Evolutionary conservation across 2,113 vertebrate genomes (phyloP).

Genomic region (Canis aureus): DNA sequence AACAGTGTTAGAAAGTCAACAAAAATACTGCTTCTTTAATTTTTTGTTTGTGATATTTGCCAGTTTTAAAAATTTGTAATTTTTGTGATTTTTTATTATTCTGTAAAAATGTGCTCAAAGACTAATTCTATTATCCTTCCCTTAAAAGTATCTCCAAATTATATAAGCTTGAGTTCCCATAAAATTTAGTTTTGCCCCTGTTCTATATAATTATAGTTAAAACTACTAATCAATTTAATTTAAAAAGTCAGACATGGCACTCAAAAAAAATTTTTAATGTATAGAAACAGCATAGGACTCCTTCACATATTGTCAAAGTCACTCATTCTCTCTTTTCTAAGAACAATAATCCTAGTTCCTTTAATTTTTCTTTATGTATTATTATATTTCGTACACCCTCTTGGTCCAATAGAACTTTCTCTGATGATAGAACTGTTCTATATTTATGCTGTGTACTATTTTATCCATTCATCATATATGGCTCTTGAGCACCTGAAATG

Average conservation of each 20-base stretch:
- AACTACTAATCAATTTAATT: background rate
- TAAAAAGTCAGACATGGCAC: background rate
- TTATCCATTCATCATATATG: background rate
- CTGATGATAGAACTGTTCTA: background rate
- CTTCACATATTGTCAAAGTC: background rate
- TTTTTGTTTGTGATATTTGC: background rate
- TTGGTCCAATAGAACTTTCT: background rate
- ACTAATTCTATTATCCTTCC: background rate
- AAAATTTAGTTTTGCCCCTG: background rate
- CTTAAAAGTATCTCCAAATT: background rate
- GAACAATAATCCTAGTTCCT: background rate
- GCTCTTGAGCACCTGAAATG: background rate
- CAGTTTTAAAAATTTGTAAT: background rate
- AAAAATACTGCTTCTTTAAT: background rate
- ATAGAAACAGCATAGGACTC: background rate
- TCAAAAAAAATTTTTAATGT: background rate
- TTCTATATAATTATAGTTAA: background rate
- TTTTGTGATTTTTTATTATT: background rate
- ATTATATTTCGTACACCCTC: background rate
- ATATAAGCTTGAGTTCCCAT: background rate
- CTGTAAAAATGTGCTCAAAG: background rate
- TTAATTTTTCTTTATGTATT: background rate
- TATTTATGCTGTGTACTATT: background rate
- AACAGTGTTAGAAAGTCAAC: no score
- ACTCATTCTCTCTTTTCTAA: background rate